phyloP scores from a whole-genome alignment of 2,888 invertebrate genomes.

The Coremacera marginata region DNA sequence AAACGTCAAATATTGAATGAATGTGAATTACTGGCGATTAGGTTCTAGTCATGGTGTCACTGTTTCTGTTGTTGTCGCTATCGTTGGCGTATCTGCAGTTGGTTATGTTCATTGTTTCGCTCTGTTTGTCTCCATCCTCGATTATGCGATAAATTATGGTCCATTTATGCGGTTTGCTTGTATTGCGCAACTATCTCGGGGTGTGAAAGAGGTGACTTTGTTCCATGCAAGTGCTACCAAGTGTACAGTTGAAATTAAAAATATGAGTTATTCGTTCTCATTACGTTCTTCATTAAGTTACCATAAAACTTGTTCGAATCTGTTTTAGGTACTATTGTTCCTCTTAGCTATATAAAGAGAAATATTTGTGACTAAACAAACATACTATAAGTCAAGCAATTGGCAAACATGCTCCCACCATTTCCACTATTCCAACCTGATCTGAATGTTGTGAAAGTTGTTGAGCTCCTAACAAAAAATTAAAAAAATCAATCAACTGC shows the following conservation, averaged over 20 bases:
- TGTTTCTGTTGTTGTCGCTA: slow-evolving; percentile 39
- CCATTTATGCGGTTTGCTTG: neutral
- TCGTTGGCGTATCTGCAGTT: slow-evolving; percentile 40
- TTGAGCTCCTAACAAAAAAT: neutral
- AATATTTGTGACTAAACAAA: too few species aligned
- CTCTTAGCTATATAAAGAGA: too few species aligned
- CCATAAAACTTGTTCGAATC: too few species aligned
- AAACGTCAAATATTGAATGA: slow-evolving; percentile 30
- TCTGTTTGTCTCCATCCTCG: slow-evolving; percentile 1
- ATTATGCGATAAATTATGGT: slow-evolving; percentile 7
- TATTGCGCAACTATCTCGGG: neutral
- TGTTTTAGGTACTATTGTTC: too few species aligned
- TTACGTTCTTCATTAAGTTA: too few species aligned
- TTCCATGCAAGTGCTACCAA: too few species aligned
- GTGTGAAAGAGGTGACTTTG: neutral
- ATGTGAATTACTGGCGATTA: slow-evolving; percentile 25
- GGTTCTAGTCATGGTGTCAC: slow-evolving; percentile 44
- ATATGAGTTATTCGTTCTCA: too few species aligned
- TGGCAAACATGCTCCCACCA: neutral
- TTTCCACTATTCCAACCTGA: neutral
- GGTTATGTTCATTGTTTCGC: slow-evolving; percentile 16
- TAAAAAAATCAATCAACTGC: slow-evolving; percentile 28
- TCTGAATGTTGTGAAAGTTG: neutral
- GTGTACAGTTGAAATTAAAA: too few species aligned
- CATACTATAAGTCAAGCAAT: neutral